Evolutionary conservation across 2,797 vertebrate genomes (phyloP).

Genomic region (Pseudomugil tenellus): DNA sequence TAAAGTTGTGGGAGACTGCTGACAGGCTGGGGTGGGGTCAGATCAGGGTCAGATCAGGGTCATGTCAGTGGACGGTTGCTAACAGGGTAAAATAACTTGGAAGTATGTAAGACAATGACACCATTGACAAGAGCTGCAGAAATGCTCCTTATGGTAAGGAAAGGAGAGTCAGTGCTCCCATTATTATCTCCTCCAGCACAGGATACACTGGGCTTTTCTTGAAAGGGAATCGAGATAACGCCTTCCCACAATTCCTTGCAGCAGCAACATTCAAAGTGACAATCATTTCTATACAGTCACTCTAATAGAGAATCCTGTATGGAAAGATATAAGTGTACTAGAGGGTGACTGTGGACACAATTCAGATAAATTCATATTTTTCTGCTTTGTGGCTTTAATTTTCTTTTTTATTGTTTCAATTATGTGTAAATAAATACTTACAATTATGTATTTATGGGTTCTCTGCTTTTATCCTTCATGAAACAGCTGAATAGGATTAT

Average conservation of each 20-base stretch:
- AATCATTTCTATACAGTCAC: background rate
- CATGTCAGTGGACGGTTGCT: background rate
- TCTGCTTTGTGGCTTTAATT: background rate
- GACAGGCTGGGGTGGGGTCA: background rate
- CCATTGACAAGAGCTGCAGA: background rate
- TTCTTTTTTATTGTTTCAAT: background rate
- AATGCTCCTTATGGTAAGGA: background rate
- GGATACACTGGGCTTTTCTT: background rate
- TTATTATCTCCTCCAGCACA: background rate
- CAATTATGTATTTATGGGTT: too few relatives aligned
- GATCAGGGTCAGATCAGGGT: background rate
- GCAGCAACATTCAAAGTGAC: slow-evolving; percentile 3
- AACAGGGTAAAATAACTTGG: background rate
- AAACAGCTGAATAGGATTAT: too few relatives aligned
- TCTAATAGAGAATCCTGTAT: background rate
- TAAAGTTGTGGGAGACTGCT: background rate
- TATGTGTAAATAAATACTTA: too few relatives aligned
- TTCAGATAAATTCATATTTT: background rate
- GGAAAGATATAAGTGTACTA: background rate
- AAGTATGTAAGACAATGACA: background rate
- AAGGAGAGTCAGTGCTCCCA: background rate
- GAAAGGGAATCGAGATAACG: slow-evolving; percentile 3
- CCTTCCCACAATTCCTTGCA: slow-evolving; percentile 4
- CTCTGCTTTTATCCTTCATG: too few relatives aligned
- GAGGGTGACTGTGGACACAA: background rate